These are phyloP conservation scores for Mustela nigripes DNA, from an alignment of 2,113 vertebrate genomes.

Conservation along the genomic window DNA sequence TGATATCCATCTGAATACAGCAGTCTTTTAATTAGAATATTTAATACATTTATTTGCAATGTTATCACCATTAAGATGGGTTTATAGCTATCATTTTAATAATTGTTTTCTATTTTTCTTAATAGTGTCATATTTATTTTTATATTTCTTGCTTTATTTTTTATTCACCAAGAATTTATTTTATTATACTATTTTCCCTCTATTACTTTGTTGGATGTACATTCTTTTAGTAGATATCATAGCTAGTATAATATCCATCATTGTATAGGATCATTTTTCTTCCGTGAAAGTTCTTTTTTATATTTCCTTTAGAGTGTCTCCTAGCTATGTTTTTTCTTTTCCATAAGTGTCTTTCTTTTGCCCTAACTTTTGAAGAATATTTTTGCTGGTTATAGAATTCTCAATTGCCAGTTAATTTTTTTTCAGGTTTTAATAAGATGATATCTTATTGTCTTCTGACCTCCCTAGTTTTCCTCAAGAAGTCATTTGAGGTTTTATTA, in stretches of 20 bases:
- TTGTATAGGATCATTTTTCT: neutral
- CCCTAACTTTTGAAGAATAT: neutral
- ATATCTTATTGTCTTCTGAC: neutral
- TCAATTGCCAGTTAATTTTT: neutral
- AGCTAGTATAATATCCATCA: neutral
- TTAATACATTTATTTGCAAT: neutral
- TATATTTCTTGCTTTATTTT: conserved; percentile 8
- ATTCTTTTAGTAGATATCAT: neutral
- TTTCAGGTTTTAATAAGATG: neutral
- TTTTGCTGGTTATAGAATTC: neutral
- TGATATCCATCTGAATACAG: neutral
- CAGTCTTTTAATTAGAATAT: neutral
- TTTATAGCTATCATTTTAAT: neutral
- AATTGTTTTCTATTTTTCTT: neutral
- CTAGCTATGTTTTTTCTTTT: neutral
- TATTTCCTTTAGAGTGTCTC: neutral
- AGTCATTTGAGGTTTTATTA: neutral
- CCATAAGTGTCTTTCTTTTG: neutral
- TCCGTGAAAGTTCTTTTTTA: neutral
- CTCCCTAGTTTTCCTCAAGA: neutral
- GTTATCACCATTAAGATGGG: neutral
- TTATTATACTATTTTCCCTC: neutral
- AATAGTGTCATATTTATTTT: neutral
- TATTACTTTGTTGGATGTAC: neutral
- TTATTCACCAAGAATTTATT: neutral